Evolutionary conservation across 2,113 vertebrate genomes (phyloP), one percentile per base, ranked within the genome.

Genomic region (Nothoprocta pentlandii): DNA sequence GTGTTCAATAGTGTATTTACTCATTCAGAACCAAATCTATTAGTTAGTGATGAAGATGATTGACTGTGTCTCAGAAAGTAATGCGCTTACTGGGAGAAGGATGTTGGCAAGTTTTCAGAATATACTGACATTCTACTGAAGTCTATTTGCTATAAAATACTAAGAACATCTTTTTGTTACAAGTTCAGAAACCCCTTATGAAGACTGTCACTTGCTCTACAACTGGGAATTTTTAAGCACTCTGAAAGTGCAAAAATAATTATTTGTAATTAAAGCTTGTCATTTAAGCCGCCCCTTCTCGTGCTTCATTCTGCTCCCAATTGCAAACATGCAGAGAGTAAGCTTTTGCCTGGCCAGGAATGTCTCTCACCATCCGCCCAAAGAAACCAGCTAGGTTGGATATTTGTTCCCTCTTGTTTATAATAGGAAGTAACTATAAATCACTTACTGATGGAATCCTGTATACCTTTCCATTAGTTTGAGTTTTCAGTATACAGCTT

Each of bases 341-440:
- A 79, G 61, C n/a, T 91, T 77, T 92, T 85, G 69, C 86, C 79
- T 82, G 70, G 59, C 80, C 89, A 93, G 79, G 69, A 95, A 95
- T 93, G 80, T 87, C 83, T 96, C 84, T 91, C 80, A 76, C 80
- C 80, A 89, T 80, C 66, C 6, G 0, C 77, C 82, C 92, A 92
- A 94, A 93, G 89, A 95, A 95, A 92, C 83, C 89, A 93, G 54
- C 44, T 76, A 87, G 90, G 78, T 23, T 0, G 71, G 85, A 85
- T 92, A 95, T 92, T 97, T 96, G 79, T 93, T 94, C 70, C 77
- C 32, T 92, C 79, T 85, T 96, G 93, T 96, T 97, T 97, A 69
- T 96, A 96, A 87, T 89, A 95, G 95, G 91, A 96, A 97, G 83
- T 94, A 87, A 81, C 90, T 90, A 96, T 95, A 95, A 96, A 96